Evolutionary conservation across 23 tunicate species (phyloP).

Genomic region (Corella eumyota): DNA sequence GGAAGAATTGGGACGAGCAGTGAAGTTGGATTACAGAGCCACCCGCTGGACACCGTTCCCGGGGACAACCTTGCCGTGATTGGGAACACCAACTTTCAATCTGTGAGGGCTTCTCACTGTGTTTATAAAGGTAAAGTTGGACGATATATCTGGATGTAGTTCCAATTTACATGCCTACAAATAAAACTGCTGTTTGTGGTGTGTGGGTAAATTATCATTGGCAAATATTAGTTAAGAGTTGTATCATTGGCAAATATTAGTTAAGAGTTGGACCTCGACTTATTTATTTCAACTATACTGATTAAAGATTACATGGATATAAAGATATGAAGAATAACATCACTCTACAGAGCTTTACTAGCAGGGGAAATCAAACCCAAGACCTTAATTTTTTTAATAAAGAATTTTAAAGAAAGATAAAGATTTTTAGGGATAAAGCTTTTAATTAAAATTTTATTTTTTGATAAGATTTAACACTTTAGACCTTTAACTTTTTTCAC

Average conservation of each 20-base stretch:
- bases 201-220: no score
- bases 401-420: background rate
- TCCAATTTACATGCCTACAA: no score
- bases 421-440: background rate
- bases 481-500: background rate
- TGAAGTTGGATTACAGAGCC: conserved; percentile 59
- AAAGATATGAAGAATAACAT: background rate
- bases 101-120: conserved; percentile 80
- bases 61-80: conserved; percentile 70
- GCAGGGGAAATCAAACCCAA: background rate
- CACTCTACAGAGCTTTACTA: background rate
- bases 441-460: no score
- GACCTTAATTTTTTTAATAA: background rate
- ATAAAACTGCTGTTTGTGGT: no score
- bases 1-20: conserved; percentile 58
- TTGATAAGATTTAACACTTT: background rate
- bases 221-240: no score
- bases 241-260: background rate
- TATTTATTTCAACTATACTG: no score
- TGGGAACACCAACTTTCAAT: conserved; percentile 88
- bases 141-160: no score
- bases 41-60: conserved; percentile 74
- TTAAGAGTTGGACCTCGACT: background rate
- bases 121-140: conserved; percentile 71
- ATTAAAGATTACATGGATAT: background rate